Evolutionary conservation across 1,140 invertebrate genomes (phyloP), one percentile per base, ranked within the genome.

Genomic region (Dreissena rostriformis): DNA sequence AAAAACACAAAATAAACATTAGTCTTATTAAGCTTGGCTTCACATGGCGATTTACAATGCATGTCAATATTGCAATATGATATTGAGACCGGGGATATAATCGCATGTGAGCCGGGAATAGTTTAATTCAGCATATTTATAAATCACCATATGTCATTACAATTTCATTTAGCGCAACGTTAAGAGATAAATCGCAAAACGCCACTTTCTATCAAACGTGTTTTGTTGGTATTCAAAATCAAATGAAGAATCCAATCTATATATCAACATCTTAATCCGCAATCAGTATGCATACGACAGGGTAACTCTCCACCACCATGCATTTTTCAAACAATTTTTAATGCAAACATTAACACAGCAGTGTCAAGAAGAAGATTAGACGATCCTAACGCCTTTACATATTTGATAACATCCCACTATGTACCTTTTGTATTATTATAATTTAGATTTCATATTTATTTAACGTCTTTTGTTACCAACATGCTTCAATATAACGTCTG

Each of bases 401-500:
- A 79, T 68, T 66, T 70, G 70, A 79, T 79, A 67, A 71, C 67
- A 19, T 79, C 77, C 17, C 24, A 71, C 65, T 68, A 66, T 12
- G 51, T 22, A 29, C 52, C 70, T 55, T 79, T 70, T 61, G 22
- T 51, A 70, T 6, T 19, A 28, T 29, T 0, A 22, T 70, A 53
- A 57, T 79, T 51, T 51, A 79, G 55, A 66, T 68, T 79, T 61
- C 57, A 79, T 79, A 79, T 79, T 79, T 79, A 79, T 79, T 79
- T 79, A 70, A 79, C 77, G 77, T 51, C 51, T 63, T 70, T 79
- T 79, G 70, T 79, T 2, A 57, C 63, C 65, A 79, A 70, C 70
- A 79, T 53, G 29, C 22, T 68, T 67, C 52, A 70, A 57, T 49
- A 79, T 79, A 70, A 79, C 65, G 68, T 79, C 70, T 68, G 77